Percentiles rank a stretch among this genome's conserved stretches.
These are phyloP conservation scores for Tokudaia muenninki DNA, from an alignment of 2,797 vertebrate species.

Conservation along the genomic window DNA sequence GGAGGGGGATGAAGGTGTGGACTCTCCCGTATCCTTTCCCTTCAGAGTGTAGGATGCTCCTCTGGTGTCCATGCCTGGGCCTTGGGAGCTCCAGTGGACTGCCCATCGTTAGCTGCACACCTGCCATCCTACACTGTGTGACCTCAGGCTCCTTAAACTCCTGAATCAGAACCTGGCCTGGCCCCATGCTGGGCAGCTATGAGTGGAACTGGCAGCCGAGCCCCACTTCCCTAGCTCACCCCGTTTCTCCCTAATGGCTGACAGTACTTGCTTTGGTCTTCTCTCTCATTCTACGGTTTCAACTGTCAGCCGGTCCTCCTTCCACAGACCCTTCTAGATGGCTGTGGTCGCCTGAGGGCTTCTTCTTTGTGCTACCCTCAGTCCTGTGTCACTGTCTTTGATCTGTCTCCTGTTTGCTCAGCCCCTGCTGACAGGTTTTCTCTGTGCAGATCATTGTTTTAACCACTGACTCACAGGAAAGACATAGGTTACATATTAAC, in stretches of 20 bases:
- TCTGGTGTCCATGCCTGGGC: not conserved
- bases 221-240: rapidly evolving
- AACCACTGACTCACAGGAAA: not conserved
- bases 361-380: not conserved
- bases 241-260: not conserved
- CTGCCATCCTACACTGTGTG: not conserved
- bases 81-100: not conserved
- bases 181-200: not conserved
- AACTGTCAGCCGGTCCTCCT: not conserved
- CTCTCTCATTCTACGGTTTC: not conserved
- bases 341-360: not conserved
- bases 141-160: not conserved
- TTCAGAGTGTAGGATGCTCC: not conserved
- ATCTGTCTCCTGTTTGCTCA: not conserved
- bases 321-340: not conserved
- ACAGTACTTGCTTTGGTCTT: not conserved
- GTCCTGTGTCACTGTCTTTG: not conserved
- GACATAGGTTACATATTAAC: not conserved
- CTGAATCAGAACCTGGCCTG: not conserved
- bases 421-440: no score
- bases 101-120: not conserved
- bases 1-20: not conserved
- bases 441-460: not conserved
- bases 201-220: not conserved
- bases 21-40: not conserved